phyloP scores from a whole-genome alignment of 2,797 vertebrate species.

The Cottoperca gobio region DNA sequence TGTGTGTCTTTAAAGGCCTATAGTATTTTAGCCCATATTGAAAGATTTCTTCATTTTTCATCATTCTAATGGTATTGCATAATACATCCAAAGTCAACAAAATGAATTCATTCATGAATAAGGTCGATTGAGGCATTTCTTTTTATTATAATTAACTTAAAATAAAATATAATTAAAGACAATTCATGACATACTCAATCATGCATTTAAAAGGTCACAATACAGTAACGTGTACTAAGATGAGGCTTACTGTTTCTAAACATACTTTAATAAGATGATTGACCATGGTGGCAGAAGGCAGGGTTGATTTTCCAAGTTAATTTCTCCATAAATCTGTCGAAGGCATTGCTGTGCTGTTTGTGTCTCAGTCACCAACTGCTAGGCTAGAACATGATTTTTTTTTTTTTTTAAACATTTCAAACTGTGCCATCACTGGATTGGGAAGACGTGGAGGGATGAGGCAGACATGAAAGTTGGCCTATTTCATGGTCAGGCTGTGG shows the following conservation, averaged over 20 bases:
- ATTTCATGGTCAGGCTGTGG: slow-evolving; percentile 88
- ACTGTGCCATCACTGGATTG: slow-evolving; percentile 80
- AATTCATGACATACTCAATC: background rate
- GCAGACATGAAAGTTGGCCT: slow-evolving; percentile 89
- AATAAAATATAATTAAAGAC: background rate
- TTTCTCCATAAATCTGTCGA: slow-evolving; percentile 69
- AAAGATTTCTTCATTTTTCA: slow-evolving; percentile 41
- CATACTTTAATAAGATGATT: slow-evolving; percentile 3
- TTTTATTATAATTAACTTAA: background rate
- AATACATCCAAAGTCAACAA: slow-evolving; percentile 33
- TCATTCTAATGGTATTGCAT: slow-evolving; percentile 31
- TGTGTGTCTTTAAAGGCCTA: too few species aligned
- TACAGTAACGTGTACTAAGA: background rate
- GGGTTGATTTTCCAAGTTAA: slow-evolving; percentile 27
- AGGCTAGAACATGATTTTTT: slow-evolving; percentile 48
- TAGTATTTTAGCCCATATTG: background rate
- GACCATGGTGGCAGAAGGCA: background rate
- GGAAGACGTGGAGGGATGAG: slow-evolving; percentile 80
- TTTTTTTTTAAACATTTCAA: slow-evolving; percentile 71
- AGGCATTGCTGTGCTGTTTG: slow-evolving; percentile 67
- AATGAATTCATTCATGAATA: slow-evolving; percentile 13
- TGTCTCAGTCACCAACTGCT: slow-evolving; percentile 81
- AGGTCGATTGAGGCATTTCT: background rate
- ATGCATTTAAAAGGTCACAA: background rate
- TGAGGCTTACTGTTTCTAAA: background rate